A percentile compares a stretch with the other conserved stretches of the same genome.
Conservation (phyloP, 2,113 vertebrate species). For the Sander lucioperca region DNA sequence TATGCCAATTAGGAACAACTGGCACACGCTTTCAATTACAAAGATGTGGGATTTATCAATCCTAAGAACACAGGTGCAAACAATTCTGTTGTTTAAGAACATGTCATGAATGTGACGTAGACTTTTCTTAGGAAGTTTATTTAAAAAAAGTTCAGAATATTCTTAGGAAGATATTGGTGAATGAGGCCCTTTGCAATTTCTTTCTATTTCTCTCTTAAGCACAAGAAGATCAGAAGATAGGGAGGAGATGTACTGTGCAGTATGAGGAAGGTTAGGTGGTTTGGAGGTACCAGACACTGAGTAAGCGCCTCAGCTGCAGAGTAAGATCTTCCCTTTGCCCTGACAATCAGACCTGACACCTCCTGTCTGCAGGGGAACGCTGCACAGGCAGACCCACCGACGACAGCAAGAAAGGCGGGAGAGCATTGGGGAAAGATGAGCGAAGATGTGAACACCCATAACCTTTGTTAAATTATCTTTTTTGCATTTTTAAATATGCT, state of each 20-base stretch:
- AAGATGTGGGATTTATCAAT: no score
- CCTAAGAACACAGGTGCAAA: no score
- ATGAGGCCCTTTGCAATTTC: background rate
- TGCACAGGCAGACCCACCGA: conserved; percentile 6
- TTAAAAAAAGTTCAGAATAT: no score
- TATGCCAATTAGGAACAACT: no score
- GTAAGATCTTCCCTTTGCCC: conserved; percentile 40
- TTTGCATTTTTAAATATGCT: background rate
- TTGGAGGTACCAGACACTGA: conserved; percentile 26
- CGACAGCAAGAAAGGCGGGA: background rate
- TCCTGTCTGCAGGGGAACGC: conserved; percentile 41
- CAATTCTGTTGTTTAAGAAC: no score
- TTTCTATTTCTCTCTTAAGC: background rate
- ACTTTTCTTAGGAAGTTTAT: no score
- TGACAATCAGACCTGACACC: conserved; percentile 60
- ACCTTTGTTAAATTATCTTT: background rate
- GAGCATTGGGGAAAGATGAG: background rate
- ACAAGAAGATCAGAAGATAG: conserved; percentile 14
- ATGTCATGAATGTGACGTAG: no score
- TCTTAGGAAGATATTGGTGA: no score
- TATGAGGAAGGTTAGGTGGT: background rate
- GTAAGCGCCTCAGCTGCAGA: conserved; percentile 4
- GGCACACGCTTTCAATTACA: no score
- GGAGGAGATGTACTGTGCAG: conserved; percentile 18
- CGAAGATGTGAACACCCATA: background rate